These are phyloP conservation scores for Eupithecia tripunctaria DNA, from an alignment of 2,888 invertebrate genomes.

Conservation along the genomic window DNA sequence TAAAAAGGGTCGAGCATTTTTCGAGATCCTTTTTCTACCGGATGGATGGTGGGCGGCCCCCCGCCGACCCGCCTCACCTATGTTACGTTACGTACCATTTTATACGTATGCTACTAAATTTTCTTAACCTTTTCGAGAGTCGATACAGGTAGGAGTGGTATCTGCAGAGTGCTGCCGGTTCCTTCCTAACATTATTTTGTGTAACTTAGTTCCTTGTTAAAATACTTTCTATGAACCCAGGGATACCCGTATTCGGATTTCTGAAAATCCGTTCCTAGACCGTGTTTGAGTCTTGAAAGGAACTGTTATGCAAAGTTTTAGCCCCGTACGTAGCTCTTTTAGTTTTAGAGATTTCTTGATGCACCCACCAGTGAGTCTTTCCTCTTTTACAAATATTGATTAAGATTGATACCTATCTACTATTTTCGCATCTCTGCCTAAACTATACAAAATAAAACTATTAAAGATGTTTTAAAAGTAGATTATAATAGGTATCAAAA, in stretches of 20 bases:
- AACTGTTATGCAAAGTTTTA: no score
- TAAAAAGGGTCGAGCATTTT: slow-evolving; percentile 83
- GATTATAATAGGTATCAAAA: no score
- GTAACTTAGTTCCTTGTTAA: neutral
- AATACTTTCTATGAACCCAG: neutral
- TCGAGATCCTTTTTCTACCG: slow-evolving; percentile 82
- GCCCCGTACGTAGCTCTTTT: no score
- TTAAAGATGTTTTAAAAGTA: no score
- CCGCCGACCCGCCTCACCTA: slow-evolving; percentile 49
- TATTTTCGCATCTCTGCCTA: no score
- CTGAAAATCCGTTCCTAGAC: no score
- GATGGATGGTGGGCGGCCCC: slow-evolving; percentile 63
- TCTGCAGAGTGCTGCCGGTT: neutral
- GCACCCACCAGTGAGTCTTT: no score
- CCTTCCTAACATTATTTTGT: slow-evolving; percentile 14
- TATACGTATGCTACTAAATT: slow-evolving; percentile 47
- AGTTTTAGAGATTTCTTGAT: no score
- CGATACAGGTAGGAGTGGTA: slow-evolving; percentile 38
- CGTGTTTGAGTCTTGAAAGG: no score
- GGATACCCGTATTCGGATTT: neutral
- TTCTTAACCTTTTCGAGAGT: slow-evolving; percentile 46
- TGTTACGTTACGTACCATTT: slow-evolving; percentile 45
- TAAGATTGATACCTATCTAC: no score
- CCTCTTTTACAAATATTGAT: no score
- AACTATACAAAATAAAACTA: no score